Evolutionary conservation across 2,797 vertebrate genomes (phyloP).

Genomic region (Phaenicophaeus curvirostris): DNA sequence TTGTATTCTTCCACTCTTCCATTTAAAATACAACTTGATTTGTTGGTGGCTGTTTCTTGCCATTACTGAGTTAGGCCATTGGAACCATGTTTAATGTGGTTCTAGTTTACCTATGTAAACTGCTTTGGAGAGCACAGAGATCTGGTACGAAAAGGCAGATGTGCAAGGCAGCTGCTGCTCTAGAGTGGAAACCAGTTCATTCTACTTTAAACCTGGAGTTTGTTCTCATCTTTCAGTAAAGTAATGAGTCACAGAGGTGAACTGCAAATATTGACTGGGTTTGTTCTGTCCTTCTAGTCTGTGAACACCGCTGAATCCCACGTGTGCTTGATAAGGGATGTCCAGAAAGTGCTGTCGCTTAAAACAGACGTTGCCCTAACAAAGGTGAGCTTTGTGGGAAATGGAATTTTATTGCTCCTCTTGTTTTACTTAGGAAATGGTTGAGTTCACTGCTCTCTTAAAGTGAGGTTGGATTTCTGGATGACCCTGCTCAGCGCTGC

Average conservation of each 20-base stretch:
- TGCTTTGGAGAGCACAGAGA: not conserved
- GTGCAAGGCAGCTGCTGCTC: not conserved
- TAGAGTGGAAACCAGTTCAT: not conserved
- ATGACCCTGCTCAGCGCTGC: not conserved
- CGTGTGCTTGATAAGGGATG: conserved; percentile 90
- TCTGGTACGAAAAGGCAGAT: not conserved
- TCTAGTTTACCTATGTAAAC: not conserved
- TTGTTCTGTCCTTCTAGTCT: conserved; percentile 61
- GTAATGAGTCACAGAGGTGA: not conserved
- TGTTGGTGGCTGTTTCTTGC: not conserved
- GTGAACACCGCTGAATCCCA: conserved; percentile 88
- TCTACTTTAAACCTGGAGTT: not conserved
- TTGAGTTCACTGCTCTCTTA: not conserved
- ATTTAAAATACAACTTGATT: not conserved
- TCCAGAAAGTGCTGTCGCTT: conserved; percentile 85
- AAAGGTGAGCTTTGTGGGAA: conserved; percentile 83
- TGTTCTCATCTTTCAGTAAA: not conserved
- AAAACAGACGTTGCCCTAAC: conserved; percentile 87
- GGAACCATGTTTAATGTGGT: not conserved
- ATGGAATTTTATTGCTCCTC: not conserved
- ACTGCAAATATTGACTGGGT: conserved; percentile 10
- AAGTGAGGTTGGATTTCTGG: not conserved
- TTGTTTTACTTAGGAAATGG: not conserved
- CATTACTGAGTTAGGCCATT: not conserved
- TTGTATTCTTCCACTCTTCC: not conserved